phyloP scores from a whole-genome alignment of 2,888 invertebrate genomes.

The Galerucella calmariensis region DNA sequence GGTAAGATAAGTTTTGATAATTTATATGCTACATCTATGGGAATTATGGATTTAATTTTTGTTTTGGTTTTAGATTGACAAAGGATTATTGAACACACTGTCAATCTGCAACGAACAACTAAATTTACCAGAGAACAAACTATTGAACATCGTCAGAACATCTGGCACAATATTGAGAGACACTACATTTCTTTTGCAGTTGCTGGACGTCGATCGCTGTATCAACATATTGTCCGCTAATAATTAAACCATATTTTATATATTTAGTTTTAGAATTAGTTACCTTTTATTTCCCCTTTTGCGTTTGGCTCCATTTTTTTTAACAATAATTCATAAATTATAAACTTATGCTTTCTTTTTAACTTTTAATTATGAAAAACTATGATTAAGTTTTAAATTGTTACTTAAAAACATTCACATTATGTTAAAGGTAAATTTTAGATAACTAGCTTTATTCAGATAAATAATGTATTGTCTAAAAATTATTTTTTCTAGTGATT shows the following conservation, averaged over 20 bases:
- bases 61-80: conserved; percentile 69
- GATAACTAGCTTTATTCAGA: neutral
- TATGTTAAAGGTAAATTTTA: neutral
- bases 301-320: neutral
- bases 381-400: neutral
- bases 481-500: neutral
- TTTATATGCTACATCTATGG: neutral
- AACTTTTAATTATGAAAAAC: neutral
- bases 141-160: conserved; percentile 73
- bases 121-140: conserved; percentile 72
- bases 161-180: conserved; percentile 77
- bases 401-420: neutral
- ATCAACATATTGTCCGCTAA: conserved; percentile 82
- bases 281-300: neutral
- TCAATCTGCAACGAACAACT: conserved; percentile 79
- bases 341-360: neutral
- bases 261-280: neutral
- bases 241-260: conserved; percentile 65
- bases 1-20: conserved; percentile 42
- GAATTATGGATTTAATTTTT: neutral
- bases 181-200: conserved; percentile 78
- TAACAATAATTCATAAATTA: neutral
- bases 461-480: neutral
- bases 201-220: conserved; percentile 82
- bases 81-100: conserved; percentile 71